A percentile compares a stretch with the other conserved stretches of the same genome.
These are phyloP conservation scores for Bettongia penicillata DNA, from an alignment of 2,113 vertebrate species.

Conservation along the genomic window DNA sequence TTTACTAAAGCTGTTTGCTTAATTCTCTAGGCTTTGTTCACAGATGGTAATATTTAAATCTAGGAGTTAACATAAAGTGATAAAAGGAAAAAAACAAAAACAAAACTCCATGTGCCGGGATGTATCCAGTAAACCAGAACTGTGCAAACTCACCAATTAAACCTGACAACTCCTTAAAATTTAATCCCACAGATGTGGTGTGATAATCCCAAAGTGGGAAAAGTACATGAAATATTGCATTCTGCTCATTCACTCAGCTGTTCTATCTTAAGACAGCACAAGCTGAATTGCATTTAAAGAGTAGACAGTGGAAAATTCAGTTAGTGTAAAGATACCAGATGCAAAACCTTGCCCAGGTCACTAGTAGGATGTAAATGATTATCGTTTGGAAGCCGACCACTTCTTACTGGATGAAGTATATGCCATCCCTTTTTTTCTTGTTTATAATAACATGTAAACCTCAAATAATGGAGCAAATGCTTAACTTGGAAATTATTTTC, in stretches of 20 bases:
- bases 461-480: constrained; percentile 26
- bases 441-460: not conserved
- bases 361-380: constrained; percentile 40
- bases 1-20: constrained; percentile 58
- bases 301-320: constrained; percentile 40
- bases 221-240: constrained; percentile 7
- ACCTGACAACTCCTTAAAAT: constrained; percentile 79
- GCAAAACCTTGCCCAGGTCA: constrained; percentile 46
- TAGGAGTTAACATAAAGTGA: constrained; percentile 67
- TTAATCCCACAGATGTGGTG: constrained; percentile 67
- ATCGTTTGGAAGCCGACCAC: constrained; percentile 15
- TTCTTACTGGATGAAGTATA: constrained; percentile 6
- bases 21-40: constrained; percentile 73
- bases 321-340: not conserved
- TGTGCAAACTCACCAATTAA: constrained; percentile 80
- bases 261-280: constrained; percentile 42
- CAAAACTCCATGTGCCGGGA: constrained; percentile 72
- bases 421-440: constrained; percentile 30
- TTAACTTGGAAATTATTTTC: constrained; percentile 51
- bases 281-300: not conserved
- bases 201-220: constrained; percentile 69
- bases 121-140: constrained; percentile 76
- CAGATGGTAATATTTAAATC: constrained; percentile 82
- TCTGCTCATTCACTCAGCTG: constrained; percentile 60
- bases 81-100: constrained; percentile 75